phyloP scores from a whole-genome alignment of 2,113 vertebrate genomes.

The Zosterops borbonicus region DNA sequence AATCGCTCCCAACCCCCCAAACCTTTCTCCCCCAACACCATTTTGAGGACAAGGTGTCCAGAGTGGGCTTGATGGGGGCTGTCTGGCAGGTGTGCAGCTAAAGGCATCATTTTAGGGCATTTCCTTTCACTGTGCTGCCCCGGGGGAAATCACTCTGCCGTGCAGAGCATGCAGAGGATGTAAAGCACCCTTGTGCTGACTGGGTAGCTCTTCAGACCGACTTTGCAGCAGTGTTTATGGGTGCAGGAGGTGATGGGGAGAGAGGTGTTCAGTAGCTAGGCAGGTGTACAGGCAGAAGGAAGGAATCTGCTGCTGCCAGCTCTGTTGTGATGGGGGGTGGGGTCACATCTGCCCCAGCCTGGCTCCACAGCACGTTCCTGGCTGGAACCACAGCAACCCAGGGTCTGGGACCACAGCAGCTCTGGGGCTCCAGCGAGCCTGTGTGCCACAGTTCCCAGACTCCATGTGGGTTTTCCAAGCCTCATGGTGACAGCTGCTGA shows the following conservation, averaged over 20 bases:
- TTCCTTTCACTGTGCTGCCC: neutral
- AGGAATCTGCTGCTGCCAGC: neutral
- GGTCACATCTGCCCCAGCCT: neutral
- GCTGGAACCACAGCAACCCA: neutral
- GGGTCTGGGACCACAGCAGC: neutral
- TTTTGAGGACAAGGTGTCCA: neutral
- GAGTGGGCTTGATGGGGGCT: neutral
- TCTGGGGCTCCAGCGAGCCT: accelerated
- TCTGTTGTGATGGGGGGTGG: neutral
- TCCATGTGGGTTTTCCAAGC: neutral
- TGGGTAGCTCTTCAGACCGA: neutral
- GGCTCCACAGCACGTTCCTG: neutral
- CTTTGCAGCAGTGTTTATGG: neutral
- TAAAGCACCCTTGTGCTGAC: neutral
- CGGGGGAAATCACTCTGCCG: neutral
- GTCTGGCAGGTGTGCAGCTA: neutral
- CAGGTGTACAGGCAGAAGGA: neutral
- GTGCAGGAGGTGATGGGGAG: neutral
- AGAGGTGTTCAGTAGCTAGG: neutral
- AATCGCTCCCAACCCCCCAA: neutral
- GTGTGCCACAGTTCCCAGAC: neutral
- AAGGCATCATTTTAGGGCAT: neutral
- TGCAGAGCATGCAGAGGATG: neutral
- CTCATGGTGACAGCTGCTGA: neutral
- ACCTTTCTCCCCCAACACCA: neutral